Percentiles rank a stretch among this genome's conserved stretches.
Conservation (phyloP, 30 jellyfish, hydroid and myxozoan species). For the Catostylus mosaicus region DNA sequence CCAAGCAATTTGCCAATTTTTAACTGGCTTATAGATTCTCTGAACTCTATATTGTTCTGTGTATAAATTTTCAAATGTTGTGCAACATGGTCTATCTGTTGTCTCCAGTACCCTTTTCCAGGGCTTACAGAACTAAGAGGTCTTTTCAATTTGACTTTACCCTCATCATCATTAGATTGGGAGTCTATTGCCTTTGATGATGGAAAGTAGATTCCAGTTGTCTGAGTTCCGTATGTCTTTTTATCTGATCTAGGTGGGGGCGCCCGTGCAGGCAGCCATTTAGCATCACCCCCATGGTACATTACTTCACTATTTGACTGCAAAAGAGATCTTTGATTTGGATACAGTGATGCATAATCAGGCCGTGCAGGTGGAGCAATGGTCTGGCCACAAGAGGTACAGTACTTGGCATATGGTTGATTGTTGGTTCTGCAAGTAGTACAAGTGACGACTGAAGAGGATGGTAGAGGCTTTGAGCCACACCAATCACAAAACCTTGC, state of each 20-base stretch:
- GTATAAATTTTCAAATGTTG: constrained; percentile 93
- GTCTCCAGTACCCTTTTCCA: constrained; percentile 98
- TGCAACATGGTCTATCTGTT: constrained; percentile 82
- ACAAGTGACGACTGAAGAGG: constrained; percentile 73
- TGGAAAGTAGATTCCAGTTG: constrained; percentile 60
- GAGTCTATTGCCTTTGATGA: constrained; percentile 62
- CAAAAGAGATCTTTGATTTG: constrained; percentile 31
- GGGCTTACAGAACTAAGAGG: constrained; percentile 81
- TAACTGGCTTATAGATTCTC: constrained; percentile 79
- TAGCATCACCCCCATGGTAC: constrained; percentile 53
- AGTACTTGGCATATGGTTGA: constrained; percentile 69
- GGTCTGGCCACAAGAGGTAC: constrained; percentile 83
- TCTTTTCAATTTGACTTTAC: constrained; percentile 9
- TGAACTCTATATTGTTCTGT: constrained; percentile 80
- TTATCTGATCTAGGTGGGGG: constrained; percentile 46
- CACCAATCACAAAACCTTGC: constrained; percentile 99
- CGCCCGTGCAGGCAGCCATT: constrained; percentile 46
- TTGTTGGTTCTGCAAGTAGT: constrained; percentile 65
- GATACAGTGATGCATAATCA: constrained; percentile 37
- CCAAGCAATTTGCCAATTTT: constrained; percentile 61
- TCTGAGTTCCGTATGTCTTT: constrained; percentile 67
- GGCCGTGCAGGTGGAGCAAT: constrained; percentile 85
- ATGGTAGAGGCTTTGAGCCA: constrained; percentile 82
- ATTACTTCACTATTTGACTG: not conserved
- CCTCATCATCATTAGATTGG: constrained; percentile 50